Percentiles rank a stretch among this genome's conserved stretches.
Conservation (phyloP, 1,140 invertebrate genomes). For the Rhyzopertha dominica region DNA sequence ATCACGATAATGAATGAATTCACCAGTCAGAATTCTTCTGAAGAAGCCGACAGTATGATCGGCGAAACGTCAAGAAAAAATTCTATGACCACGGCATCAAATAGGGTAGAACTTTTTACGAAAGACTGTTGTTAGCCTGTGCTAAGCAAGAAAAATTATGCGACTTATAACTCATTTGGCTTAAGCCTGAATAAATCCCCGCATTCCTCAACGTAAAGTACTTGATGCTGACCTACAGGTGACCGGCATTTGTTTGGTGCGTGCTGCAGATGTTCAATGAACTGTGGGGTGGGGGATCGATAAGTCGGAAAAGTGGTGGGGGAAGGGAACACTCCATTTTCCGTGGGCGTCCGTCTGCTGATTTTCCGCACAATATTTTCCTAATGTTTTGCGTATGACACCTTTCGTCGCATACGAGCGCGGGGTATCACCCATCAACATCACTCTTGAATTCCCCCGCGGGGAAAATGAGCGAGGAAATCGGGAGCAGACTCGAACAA, state of each 20-base stretch:
- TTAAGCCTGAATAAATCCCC: no score
- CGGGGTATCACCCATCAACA: not conserved
- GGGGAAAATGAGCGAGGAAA: constrained; percentile 9
- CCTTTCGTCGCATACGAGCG: not conserved
- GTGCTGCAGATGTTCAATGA: constrained; percentile 28
- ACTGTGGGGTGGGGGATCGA: constrained; percentile 21
- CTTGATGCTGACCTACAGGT: no score
- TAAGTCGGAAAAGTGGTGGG: constrained; percentile 15
- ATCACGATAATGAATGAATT: no score
- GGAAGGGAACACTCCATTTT: constrained; percentile 26
- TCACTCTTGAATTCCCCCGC: not conserved
- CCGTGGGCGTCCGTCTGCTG: constrained; percentile 25
- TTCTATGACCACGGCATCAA: no score
- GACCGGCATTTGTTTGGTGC: constrained; percentile 13
- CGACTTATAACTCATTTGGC: no score
- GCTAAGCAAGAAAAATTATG: no score
- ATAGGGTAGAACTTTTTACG: no score
- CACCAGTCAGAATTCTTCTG: no score
- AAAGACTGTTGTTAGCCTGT: no score
- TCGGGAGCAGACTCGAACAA: constrained; percentile 12
- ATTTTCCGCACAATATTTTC: not conserved
- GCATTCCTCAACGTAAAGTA: no score
- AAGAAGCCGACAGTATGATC: no score
- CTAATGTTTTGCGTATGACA: not conserved
- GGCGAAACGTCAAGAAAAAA: no score